These are phyloP conservation scores for Epinotia brunnichana DNA, from an alignment of 2,888 invertebrate genomes.

Conservation along the genomic window DNA sequence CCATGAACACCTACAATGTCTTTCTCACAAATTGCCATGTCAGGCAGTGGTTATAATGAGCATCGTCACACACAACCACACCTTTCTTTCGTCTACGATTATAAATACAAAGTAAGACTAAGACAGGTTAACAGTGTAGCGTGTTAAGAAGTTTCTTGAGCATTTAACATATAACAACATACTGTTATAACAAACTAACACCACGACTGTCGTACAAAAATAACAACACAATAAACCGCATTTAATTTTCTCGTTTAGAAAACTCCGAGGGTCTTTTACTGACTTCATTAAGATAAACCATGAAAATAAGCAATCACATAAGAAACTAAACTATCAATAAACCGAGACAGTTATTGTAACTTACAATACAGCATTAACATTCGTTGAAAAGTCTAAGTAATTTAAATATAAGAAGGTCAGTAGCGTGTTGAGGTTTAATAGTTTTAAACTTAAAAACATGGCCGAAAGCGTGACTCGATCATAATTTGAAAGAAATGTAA, in stretches of 20 bases:
- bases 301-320: constrained; percentile 27
- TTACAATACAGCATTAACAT: constrained; percentile 19
- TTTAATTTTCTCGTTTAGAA: neutral
- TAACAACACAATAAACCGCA: neutral
- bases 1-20: neutral
- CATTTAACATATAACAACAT: neutral
- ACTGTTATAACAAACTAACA: neutral
- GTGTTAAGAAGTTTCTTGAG: neutral
- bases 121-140: neutral
- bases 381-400: constrained; percentile 24
- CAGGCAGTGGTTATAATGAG: neutral
- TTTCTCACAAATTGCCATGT: neutral
- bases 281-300: constrained; percentile 12
- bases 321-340: constrained; percentile 25
- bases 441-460: constrained; percentile 19
- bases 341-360: constrained; percentile 29
- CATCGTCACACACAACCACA: neutral
- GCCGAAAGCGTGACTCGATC: constrained; percentile 38
- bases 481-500: constrained; percentile 42
- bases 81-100: neutral
- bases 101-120: neutral
- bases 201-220: neutral
- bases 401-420: constrained; percentile 37
- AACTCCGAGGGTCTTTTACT: neutral
- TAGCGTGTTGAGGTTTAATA: constrained; percentile 31